These are phyloP conservation scores for Polietes domitor DNA, from an alignment of 2,888 invertebrate species.

Conservation along the genomic window DNA sequence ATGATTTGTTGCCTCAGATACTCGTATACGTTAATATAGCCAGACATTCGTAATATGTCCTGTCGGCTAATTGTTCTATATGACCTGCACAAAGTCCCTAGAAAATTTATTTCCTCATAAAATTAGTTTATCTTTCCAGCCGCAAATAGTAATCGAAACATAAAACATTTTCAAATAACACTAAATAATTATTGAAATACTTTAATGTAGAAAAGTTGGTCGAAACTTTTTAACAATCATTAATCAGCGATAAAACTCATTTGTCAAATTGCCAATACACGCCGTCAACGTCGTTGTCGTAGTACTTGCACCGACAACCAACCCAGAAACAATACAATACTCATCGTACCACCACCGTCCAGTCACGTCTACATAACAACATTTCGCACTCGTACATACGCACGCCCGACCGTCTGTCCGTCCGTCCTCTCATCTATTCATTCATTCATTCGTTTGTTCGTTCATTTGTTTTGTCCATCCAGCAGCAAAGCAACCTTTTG, in stretches of 20 bases:
- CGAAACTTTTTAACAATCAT: slow-evolving; percentile 49
- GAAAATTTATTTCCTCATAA: not conserved
- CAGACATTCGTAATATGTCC: no score
- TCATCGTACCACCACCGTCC: not conserved
- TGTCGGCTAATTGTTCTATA: no score
- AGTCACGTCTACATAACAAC: not conserved
- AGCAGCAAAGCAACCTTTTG: no score
- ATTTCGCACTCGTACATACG: not conserved
- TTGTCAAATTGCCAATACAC: slow-evolving; percentile 51
- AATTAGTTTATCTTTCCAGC: not conserved
- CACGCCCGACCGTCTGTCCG: not conserved
- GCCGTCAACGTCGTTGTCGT: not conserved
- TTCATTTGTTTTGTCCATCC: not conserved
- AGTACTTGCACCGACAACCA: no score
- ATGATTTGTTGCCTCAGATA: no score
- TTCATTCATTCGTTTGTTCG: not conserved
- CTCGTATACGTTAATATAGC: no score
- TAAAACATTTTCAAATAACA: not conserved
- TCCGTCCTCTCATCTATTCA: no score
- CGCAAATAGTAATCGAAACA: not conserved
- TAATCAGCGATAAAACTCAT: slow-evolving; percentile 57
- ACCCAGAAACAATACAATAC: no score
- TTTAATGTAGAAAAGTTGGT: slow-evolving; percentile 3
- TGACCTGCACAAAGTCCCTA: no score
- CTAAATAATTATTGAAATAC: not conserved